A percentile compares a stretch with the other conserved stretches of the same genome.
Conservation (phyloP, 2,797 vertebrate genomes). For the Sebastes kiyomatsui region DNA sequence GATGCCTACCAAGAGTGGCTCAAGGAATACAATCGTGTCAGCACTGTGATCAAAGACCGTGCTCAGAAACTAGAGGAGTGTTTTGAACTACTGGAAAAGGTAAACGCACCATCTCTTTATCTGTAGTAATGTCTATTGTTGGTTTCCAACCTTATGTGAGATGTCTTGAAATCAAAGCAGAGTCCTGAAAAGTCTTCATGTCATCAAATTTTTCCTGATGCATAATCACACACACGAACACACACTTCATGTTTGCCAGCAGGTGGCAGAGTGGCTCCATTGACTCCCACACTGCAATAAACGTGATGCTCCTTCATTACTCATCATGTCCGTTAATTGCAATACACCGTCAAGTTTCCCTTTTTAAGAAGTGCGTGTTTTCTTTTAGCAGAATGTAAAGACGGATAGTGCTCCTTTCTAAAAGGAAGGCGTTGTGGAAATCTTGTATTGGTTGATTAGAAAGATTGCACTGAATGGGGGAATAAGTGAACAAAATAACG, state of each 20-base stretch:
- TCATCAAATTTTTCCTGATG: background rate
- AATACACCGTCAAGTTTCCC: background rate
- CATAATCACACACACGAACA: background rate
- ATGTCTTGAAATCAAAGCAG: background rate
- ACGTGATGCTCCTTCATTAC: background rate
- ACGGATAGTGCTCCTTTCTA: background rate
- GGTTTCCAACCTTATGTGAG: background rate
- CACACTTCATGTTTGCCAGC: constrained; percentile 46
- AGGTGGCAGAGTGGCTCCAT: constrained; percentile 68
- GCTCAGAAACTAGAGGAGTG: constrained; percentile 93
- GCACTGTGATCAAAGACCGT: constrained; percentile 92
- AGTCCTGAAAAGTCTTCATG: background rate
- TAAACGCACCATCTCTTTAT: constrained; percentile 48
- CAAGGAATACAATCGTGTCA: constrained; percentile 87
- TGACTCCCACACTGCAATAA: background rate
- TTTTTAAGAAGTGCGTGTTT: background rate
- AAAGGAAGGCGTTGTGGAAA: background rate
- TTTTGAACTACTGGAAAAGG: constrained; percentile 97
- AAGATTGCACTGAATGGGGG: background rate
- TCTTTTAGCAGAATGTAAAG: background rate
- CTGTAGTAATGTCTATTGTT: background rate
- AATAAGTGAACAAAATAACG: background rate
- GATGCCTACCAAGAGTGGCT: constrained; percentile 90
- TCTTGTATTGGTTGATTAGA: background rate
- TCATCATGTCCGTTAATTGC: background rate